Percentiles rank a stretch among this genome's conserved stretches.
Evolutionary conservation across 2,797 vertebrate genomes (phyloP).

Genomic region (Astyanax mexicanus): DNA sequence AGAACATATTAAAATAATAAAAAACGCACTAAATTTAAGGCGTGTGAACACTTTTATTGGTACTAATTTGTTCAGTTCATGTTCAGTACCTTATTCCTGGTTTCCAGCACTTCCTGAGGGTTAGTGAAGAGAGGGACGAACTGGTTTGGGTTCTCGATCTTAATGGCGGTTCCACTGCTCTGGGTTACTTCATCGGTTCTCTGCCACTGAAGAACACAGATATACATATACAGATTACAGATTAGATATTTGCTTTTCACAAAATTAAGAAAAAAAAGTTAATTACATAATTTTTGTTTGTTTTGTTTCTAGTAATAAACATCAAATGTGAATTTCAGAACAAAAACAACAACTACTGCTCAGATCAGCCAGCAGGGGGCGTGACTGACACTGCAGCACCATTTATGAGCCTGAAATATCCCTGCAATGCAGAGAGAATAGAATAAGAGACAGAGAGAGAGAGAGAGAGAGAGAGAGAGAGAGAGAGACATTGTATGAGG

Average conservation of each 20-base stretch:
- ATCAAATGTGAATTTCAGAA: too few species aligned
- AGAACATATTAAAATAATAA: too few species aligned
- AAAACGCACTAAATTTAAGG: too few species aligned
- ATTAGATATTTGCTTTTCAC: too few species aligned
- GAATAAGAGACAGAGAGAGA: constrained; percentile 15
- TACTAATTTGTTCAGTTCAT: too few species aligned
- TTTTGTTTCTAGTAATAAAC: too few species aligned
- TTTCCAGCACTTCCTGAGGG: constrained; percentile 95
- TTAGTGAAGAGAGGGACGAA: constrained; percentile 98
- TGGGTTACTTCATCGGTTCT: constrained; percentile 89
- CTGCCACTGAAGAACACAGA: constrained; percentile 84
- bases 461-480: constrained; percentile 53
- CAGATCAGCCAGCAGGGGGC: constrained; percentile 72
- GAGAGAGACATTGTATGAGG: constrained; percentile 45
- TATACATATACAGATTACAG: too few species aligned
- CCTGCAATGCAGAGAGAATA: constrained; percentile 82
- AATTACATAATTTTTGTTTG: too few species aligned
- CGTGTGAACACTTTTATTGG: too few species aligned
- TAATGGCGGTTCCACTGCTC: constrained; percentile 89
- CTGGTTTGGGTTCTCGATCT: constrained; percentile 96
- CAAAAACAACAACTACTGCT: too few species aligned
- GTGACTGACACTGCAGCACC: constrained; percentile 59
- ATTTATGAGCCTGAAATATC: constrained; percentile 46
- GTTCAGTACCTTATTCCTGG: constrained; percentile 90
- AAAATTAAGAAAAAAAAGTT: too few species aligned